A percentile compares a stretch with the other conserved stretches of the same genome.
Evolutionary conservation across 2,113 vertebrate genomes (phyloP).

Genomic region (Phrynosoma blainvillii): DNA sequence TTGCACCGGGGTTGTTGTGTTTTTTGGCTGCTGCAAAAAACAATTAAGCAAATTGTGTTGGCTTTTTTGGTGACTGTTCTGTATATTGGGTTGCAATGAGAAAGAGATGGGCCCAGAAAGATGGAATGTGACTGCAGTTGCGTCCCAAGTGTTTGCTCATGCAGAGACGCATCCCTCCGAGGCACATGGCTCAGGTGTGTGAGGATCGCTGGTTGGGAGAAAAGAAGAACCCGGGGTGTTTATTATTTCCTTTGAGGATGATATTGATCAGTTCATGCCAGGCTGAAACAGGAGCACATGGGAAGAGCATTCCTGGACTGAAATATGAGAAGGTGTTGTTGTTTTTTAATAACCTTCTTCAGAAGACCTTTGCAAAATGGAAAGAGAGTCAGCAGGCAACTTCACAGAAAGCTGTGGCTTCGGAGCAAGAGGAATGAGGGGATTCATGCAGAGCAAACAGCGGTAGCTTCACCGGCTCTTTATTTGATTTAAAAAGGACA

Average conservation of each 20-base stretch:
- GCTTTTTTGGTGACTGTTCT: too few relatives aligned
- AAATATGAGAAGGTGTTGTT: neutral
- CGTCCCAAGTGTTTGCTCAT: neutral
- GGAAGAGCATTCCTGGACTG: neutral
- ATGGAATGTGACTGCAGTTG: too few relatives aligned
- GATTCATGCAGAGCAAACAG: too few relatives aligned
- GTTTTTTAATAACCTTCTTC: too few relatives aligned
- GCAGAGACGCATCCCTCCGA: neutral
- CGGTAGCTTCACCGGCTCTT: neutral
- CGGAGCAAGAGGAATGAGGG: too few relatives aligned
- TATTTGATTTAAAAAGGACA: neutral
- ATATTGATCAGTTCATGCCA: neutral
- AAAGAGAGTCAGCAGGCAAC: neutral
- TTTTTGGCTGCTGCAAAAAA: too few relatives aligned
- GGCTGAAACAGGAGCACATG: neutral
- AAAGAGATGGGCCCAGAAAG: neutral
- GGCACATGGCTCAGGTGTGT: neutral
- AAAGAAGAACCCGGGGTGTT: neutral
- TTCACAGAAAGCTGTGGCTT: neutral
- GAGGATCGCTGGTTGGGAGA: neutral
- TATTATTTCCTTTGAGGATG: neutral
- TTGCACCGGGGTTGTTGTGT: too few relatives aligned
- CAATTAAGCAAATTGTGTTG: too few relatives aligned
- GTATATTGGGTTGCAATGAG: too few relatives aligned
- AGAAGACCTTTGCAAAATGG: neutral